Evolutionary conservation across 2,797 vertebrate genomes (phyloP), one percentile per base, ranked within the genome.

Genomic region (Channallabes apus): DNA sequence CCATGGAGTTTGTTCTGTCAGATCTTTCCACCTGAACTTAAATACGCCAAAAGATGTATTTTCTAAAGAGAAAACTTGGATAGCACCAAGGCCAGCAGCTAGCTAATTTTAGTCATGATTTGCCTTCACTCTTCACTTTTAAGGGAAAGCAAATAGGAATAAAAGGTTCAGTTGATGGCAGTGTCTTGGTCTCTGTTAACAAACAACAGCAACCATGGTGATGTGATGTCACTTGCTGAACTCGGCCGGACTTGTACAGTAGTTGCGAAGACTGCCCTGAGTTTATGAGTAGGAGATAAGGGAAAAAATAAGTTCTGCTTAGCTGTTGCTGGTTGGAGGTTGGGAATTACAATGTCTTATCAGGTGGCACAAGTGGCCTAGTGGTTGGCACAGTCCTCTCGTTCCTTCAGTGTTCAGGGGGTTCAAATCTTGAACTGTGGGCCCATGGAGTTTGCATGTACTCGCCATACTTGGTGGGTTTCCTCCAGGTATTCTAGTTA

Each of bases 1-100:
- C 11, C 65, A 79, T 17, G 64, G 54, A 14, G 8, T 73, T 67
- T 41, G 8, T 72, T 38, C 46, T 54, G 59, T 81, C 41, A 62
- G 59, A 51, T 61, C 77, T 61, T 61, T 54, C 79, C 46, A 67
- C 46, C 69, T 75, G 79, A 71, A 46, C 22, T 87, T 89, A 46
- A 46, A 5, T 54, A 24, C 9, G 11, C 62, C 32, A 54, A 81
- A 8, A 65, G 61, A 64, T 11, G 6, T 18, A 29, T 12, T 67
- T 51, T 67, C 7, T n/a, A 5, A 80, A 29, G 41, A 54, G 12
- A 20, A 54, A 65, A 20, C 79, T 29, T 38, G n/a, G 9, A 29
- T 29, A 61, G 76, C 29, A 46, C 62, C 79, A 32, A 80, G 61
- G 17, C n/a, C 61, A 80, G 78, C 24, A 41, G 61, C 38, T 79